Percentiles rank a stretch among this genome's conserved stretches.
phyloP scores from a whole-genome alignment of 2,113 vertebrate species.

The Oncorhynchus mykiss region DNA sequence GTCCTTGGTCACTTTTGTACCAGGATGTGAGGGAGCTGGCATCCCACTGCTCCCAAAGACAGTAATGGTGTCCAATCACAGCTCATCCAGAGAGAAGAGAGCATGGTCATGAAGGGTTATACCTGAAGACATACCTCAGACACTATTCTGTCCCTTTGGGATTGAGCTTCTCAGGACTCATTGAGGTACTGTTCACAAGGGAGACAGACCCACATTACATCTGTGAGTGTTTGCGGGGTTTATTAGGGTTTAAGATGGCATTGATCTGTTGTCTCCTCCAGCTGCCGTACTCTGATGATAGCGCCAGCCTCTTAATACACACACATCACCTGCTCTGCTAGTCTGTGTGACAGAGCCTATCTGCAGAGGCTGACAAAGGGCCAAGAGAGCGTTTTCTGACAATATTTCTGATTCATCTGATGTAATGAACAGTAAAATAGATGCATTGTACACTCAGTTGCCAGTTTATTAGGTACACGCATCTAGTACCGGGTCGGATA shows the following conservation, averaged over 20 bases:
- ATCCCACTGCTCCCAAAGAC: neutral
- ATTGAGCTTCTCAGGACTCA: conserved; percentile 38
- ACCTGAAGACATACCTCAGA: conserved; percentile 28
- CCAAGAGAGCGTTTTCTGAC: neutral
- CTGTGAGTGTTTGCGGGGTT: neutral
- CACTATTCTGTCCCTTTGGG: conserved; percentile 1
- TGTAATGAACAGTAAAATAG: conserved; percentile 15
- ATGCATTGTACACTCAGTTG: conserved; percentile 5
- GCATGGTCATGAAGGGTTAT: conserved; percentile 19
- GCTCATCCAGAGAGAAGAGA: neutral
- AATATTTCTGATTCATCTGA: neutral
- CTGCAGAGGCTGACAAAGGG: neutral
- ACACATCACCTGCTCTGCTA: neutral
- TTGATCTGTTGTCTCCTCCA: neutral
- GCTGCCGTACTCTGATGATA: neutral
- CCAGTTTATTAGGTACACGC: too few species aligned
- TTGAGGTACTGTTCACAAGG: conserved; percentile 20
- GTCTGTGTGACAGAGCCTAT: neutral
- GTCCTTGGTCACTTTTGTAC: conserved; percentile 35
- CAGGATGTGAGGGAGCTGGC: conserved; percentile 34
- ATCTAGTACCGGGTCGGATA: too few species aligned
- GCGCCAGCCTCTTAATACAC: neutral
- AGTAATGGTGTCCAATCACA: conserved; percentile 34
- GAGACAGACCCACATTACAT: neutral
- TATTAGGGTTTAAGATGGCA: neutral